Evolutionary conservation across 2,888 invertebrate species (phyloP).

Genomic region (Phengaris arion): DNA sequence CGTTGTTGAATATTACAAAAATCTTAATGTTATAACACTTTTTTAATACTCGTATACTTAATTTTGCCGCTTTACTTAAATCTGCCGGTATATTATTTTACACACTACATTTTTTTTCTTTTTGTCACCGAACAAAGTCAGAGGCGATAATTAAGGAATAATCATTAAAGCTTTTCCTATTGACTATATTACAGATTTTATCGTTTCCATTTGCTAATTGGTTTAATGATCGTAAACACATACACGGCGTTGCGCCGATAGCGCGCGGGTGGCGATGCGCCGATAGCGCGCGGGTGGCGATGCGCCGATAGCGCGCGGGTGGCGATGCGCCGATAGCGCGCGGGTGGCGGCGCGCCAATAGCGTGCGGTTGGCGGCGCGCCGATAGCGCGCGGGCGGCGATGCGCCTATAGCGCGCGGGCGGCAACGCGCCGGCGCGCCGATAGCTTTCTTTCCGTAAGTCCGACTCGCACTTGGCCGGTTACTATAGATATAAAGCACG

Average conservation of each 20-base stretch:
- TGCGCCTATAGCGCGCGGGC: too few relatives aligned
- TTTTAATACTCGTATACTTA: not conserved
- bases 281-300: too few relatives aligned
- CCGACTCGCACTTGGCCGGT: too few relatives aligned
- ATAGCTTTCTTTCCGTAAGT: too few relatives aligned
- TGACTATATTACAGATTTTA: slow-evolving; percentile 4
- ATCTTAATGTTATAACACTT: not conserved
- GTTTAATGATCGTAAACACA: slow-evolving; percentile 11
- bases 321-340: too few relatives aligned
- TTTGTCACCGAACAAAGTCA: not conserved
- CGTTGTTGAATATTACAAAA: not conserved
- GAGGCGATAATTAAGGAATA: not conserved
- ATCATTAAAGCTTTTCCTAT: not conserved
- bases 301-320: too few relatives aligned
- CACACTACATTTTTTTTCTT: too few relatives aligned
- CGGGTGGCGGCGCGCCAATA: not conserved
- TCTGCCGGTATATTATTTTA: not conserved
- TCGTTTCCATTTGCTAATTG: slow-evolving; percentile 15
- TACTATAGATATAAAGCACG: too few relatives aligned
- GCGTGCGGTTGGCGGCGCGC: not conserved
- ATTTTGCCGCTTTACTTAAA: not conserved
- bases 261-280: not conserved
- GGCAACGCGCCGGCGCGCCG: too few relatives aligned
- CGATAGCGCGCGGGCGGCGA: too few relatives aligned
- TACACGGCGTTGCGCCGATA: not conserved